phyloP scores from a whole-genome alignment of 2,797 vertebrate species.

The Tympanoctomys barrerae region DNA sequence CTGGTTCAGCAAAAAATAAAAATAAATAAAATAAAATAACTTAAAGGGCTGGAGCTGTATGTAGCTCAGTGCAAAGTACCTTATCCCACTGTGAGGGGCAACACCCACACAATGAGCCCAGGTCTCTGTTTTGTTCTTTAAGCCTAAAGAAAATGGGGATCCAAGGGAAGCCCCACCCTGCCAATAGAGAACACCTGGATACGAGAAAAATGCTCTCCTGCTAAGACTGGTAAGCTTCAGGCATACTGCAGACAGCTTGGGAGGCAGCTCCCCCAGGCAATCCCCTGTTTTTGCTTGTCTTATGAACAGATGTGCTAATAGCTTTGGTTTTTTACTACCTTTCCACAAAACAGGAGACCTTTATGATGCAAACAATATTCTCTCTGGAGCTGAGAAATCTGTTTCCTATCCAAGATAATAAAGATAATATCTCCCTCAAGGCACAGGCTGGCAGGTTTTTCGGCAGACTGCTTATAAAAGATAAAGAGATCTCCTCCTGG shows the following conservation, averaged over 20 bases:
- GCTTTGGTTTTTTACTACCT: not conserved
- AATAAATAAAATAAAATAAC: not conserved
- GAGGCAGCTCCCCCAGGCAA: not conserved
- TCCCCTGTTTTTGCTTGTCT: not conserved
- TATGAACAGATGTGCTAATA: not conserved
- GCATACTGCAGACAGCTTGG: not conserved
- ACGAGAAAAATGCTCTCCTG: not conserved
- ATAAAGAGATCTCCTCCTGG: not conserved
- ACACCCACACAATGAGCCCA: not conserved
- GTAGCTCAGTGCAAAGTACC: not conserved
- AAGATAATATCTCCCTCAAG: not conserved
- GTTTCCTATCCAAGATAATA: not conserved
- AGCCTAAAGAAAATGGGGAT: not conserved
- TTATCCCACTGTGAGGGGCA: not conserved
- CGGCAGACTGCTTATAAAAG: not conserved
- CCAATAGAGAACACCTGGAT: not conserved
- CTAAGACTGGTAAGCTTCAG: not conserved
- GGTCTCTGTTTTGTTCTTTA: not conserved
- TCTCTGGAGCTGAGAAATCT: slow-evolving; percentile 1
- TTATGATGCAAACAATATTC: not conserved
- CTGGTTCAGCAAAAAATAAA: not conserved
- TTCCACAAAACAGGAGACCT: not conserved
- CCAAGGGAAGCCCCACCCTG: not conserved
- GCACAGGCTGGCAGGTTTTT: not conserved
- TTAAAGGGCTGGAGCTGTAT: not conserved